Evolutionary conservation across 2,113 vertebrate species (phyloP).

Genomic region (Ochotona curzoniae): DNA sequence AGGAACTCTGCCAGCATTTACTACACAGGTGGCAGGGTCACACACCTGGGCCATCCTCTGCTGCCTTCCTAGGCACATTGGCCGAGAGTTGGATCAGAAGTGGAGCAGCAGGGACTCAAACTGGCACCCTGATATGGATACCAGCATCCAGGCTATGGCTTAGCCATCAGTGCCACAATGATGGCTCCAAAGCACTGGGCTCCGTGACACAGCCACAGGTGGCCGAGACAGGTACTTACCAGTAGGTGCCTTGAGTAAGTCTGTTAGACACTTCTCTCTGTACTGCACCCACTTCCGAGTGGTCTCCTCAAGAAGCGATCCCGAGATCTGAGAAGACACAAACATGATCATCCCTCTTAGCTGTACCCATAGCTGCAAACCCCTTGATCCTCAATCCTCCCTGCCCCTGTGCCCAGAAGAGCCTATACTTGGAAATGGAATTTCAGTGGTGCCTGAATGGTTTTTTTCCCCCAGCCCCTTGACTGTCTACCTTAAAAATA

Average conservation of each 20-base stretch:
- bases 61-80: too few relatives aligned
- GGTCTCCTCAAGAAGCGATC: slow-evolving; percentile 89
- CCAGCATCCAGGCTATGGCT: too few relatives aligned
- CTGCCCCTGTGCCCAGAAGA: not conserved
- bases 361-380: not conserved
- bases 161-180: too few relatives aligned
- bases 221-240: slow-evolving; percentile 60
- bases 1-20: too few relatives aligned
- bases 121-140: too few relatives aligned
- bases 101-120: too few relatives aligned
- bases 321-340: slow-evolving; percentile 86
- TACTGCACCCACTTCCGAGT: slow-evolving; percentile 91
- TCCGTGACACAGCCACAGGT: not conserved
- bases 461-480: too few relatives aligned
- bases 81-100: too few relatives aligned
- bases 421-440: not conserved
- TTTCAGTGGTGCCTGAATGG: not conserved
- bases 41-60: too few relatives aligned
- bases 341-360: not conserved
- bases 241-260: slow-evolving; percentile 80
- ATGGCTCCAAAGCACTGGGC: too few relatives aligned
- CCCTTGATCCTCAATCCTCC: not conserved
- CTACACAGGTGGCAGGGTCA: too few relatives aligned
- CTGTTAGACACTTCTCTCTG: slow-evolving; percentile 90
- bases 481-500: not conserved